These are phyloP conservation scores for Tuta absoluta DNA, from an alignment of 2,888 invertebrate genomes.

Conservation along the genomic window DNA sequence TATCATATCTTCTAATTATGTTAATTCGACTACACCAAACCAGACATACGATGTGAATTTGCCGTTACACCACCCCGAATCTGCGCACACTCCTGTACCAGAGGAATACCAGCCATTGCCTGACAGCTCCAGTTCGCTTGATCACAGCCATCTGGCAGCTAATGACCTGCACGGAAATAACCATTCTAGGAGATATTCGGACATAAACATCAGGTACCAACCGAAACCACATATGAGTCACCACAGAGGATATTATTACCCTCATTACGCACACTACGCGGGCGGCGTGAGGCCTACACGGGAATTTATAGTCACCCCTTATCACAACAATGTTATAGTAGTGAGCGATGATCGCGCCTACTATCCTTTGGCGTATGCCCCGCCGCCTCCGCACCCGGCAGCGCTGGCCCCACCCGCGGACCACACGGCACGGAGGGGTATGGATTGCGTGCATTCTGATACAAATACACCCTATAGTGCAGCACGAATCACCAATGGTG, in stretches of 20 bases:
- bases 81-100: conserved; percentile 70
- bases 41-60: conserved; percentile 61
- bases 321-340: conserved; percentile 59
- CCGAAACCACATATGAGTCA: conserved; percentile 59
- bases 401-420: neutral
- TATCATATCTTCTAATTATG: conserved; percentile 59
- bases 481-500: conserved; percentile 33
- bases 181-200: conserved; percentile 49
- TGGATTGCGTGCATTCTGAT: conserved; percentile 44
- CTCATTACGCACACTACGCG: conserved; percentile 53
- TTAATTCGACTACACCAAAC: conserved; percentile 63
- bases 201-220: conserved; percentile 68
- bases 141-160: conserved; percentile 51
- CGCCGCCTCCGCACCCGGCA: conserved; percentile 34
- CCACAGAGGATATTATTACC: conserved; percentile 60
- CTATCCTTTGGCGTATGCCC: conserved; percentile 55
- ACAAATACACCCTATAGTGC: conserved; percentile 41
- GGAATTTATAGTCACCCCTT: conserved; percentile 55
- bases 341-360: conserved; percentile 55
- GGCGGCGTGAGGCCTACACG: conserved; percentile 46
- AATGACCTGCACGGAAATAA: conserved; percentile 51
- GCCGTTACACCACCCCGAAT: conserved; percentile 54
- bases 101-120: conserved; percentile 76
- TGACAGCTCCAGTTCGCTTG: conserved; percentile 70
- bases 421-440: conserved; percentile 42